Evolutionary conservation across 2,888 invertebrate species (phyloP), one percentile per base, ranked within the genome.

Genomic region (Crocallis elinguaria): DNA sequence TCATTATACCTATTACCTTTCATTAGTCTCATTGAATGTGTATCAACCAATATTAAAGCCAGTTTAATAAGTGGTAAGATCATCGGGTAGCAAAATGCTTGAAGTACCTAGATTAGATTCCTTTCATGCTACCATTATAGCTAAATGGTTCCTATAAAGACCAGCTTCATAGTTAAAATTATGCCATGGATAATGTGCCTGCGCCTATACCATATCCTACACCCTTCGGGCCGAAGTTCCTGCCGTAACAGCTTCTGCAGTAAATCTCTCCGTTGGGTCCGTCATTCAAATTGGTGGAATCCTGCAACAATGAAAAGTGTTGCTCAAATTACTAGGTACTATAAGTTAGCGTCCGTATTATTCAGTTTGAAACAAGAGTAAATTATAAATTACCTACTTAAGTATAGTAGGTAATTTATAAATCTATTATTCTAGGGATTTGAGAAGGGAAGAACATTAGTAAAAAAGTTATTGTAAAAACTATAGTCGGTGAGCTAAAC

Each of bases 211-310:
- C 98, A 79, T 95, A 98, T 64, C 98, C 98, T 74, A 97, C 96
- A 67, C 97, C 97, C 82, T 95, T 96, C 29, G 97, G 97, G 48
- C 97, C 97, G 79, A 93, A 98, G 86, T 96, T 95, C 76, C 96
- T 94, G 68, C 95, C 96, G 86, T 98, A 98, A 88, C 97, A 98
- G 66, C 96, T 94, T 82, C 96, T 94, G 92, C 98, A 98, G 92
- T 97, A 98, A 79, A 98, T 97, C 81, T 98, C 97, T 48, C 96
- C 96, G 82, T 98, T 96, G 57, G 98, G 98, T 65, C 96, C 98
- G 77, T 98, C 98, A 80, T 96, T 97, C 71, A 97, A 92, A 80
- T 96, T 97, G 76, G 97, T 97, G 68, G 97, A 97, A 89, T 98
- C 98, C 88, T 94, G 79, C 37, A 84, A 82, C 53, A 75, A 74